Evolutionary conservation across 1,140 invertebrate species (phyloP).

Genomic region (Calephelis nemesis): DNA sequence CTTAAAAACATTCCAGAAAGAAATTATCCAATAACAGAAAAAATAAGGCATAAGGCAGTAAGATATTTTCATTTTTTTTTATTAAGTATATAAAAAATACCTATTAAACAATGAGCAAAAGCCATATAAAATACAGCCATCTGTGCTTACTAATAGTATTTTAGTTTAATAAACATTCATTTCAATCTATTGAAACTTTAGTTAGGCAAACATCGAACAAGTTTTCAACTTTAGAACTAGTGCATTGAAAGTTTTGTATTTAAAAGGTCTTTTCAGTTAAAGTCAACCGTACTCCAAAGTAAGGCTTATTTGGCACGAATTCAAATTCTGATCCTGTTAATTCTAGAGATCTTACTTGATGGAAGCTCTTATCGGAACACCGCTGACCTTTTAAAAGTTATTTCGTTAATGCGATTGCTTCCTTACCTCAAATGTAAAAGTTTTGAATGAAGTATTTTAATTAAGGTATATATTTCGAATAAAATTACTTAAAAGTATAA

Average conservation of each 20-base stretch:
- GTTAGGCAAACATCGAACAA: background rate
- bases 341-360: background rate
- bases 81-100: no score
- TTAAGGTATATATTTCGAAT: background rate
- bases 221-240: background rate
- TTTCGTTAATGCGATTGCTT: slow-evolving; percentile 15
- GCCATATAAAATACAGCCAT: no score
- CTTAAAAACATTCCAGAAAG: no score
- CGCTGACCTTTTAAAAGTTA: slow-evolving; percentile 11
- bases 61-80: no score
- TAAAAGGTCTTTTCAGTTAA: slow-evolving; percentile 10
- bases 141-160: no score
- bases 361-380: background rate
- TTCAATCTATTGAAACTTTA: no score
- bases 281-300: background rate
- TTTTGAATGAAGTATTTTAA: background rate
- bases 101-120: no score
- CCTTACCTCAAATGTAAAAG: background rate
- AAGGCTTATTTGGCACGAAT: slow-evolving; percentile 2
- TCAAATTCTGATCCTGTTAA: slow-evolving; percentile 13
- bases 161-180: no score
- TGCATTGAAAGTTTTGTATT: background rate
- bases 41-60: no score
- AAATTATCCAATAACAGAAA: no score
- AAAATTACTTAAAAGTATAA: no score